Evolutionary conservation across 2,888 invertebrate species (phyloP).

Genomic region (Omphaloscelis lunosa): DNA sequence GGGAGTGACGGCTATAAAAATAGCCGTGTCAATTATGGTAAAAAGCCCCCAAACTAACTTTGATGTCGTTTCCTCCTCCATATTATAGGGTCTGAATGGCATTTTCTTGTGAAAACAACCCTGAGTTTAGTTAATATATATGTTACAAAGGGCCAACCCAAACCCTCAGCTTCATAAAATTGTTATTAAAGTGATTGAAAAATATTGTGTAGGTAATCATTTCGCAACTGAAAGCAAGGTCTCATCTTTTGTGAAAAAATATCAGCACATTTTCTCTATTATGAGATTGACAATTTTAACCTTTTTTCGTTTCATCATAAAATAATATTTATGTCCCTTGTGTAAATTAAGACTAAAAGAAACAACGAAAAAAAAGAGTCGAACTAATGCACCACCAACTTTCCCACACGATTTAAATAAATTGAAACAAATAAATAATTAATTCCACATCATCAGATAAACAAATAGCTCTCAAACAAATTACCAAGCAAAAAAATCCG

Average conservation of each 20-base stretch:
- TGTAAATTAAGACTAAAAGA: background rate
- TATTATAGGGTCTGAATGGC: slow-evolving; percentile 1
- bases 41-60: slow-evolving; percentile 53
- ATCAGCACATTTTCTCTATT: background rate
- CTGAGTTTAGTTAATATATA: slow-evolving; percentile 5
- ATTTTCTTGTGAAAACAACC: slow-evolving; percentile 23
- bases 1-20: slow-evolving; percentile 48
- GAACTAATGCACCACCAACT: background rate
- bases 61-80: slow-evolving; percentile 40
- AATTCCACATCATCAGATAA: slow-evolving; percentile 1
- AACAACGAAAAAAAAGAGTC: background rate
- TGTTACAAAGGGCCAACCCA: background rate
- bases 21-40: slow-evolving; percentile 55
- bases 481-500: slow-evolving; percentile 14
- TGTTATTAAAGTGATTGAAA: slow-evolving; percentile 3
- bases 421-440: slow-evolving; percentile 6
- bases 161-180: background rate
- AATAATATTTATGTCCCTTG: background rate
- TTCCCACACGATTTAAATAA: background rate
- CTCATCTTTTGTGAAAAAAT: background rate
- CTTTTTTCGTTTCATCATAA: background rate
- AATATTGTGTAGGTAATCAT: slow-evolving; percentile 1
- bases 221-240: slow-evolving; percentile 11
- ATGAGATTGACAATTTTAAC: background rate
- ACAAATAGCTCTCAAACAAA: slow-evolving; percentile 18